phyloP scores from a whole-genome alignment of 2,113 vertebrate genomes.

The Pseudopipra pipra region DNA sequence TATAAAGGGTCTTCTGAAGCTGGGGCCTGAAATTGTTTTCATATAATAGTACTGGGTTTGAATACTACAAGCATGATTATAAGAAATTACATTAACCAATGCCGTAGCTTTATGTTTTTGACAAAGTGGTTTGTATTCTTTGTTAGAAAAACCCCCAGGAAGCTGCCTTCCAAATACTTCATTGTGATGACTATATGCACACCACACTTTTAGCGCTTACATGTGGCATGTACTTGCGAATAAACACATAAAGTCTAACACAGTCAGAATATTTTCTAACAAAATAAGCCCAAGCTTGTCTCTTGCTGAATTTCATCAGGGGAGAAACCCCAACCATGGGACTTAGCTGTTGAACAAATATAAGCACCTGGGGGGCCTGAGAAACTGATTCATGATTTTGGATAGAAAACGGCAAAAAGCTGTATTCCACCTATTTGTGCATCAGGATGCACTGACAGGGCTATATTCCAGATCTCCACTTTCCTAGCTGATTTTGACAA shows the following conservation, averaged over 20 bases:
- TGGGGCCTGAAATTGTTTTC: not conserved
- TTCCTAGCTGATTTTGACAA: not conserved
- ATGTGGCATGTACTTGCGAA: not conserved
- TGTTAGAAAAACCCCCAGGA: not conserved
- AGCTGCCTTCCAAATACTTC: not conserved
- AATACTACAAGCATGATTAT: not conserved
- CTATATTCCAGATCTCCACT: not conserved
- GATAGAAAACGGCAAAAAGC: not conserved
- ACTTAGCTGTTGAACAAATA: not conserved
- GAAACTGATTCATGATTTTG: not conserved
- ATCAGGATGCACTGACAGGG: not conserved
- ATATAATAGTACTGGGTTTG: not conserved
- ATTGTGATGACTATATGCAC: not conserved
- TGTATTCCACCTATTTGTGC: not conserved
- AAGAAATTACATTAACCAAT: not conserved
- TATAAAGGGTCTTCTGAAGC: not conserved
- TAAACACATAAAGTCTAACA: not conserved
- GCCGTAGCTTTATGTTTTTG: not conserved
- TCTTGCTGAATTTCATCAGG: not conserved
- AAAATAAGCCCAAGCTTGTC: not conserved
- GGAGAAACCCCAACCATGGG: not conserved
- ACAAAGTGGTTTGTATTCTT: not conserved
- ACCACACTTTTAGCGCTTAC: not conserved
- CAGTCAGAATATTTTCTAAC: not conserved
- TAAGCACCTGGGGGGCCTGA: not conserved